These are phyloP conservation scores for Philaethria dido DNA, from an alignment of 2,888 invertebrate species.

Conservation along the genomic window DNA sequence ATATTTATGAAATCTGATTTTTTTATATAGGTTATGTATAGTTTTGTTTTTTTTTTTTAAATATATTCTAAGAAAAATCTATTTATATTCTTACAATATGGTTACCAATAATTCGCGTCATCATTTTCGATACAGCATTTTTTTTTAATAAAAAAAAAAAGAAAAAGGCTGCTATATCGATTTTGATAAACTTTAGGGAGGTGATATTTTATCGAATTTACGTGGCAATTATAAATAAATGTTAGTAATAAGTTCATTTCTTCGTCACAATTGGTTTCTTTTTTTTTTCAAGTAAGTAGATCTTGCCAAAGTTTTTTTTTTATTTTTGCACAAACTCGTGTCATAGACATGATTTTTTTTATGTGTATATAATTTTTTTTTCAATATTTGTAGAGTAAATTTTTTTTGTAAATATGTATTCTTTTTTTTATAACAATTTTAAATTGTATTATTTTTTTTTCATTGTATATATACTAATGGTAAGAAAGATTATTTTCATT, in stretches of 20 bases:
- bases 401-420: background rate
- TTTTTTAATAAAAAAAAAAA: conserved; percentile 15
- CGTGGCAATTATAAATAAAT: conserved; percentile 62
- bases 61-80: conserved; percentile 19
- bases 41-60: conserved; percentile 13
- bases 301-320: conserved; percentile 66
- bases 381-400: background rate
- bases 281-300: conserved; percentile 45
- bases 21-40: conserved; percentile 33
- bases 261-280: conserved; percentile 52
- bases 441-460: background rate
- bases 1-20: conserved; percentile 39
- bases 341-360: conserved; percentile 5
- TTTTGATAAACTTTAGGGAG: conserved; percentile 51
- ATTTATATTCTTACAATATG: conserved; percentile 44
- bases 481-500: conserved; percentile 5
- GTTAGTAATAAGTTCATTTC: conserved; percentile 48
- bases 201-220: conserved; percentile 81
- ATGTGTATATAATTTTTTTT: background rate
- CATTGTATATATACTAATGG: background rate
- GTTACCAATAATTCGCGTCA: conserved; percentile 52
- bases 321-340: conserved; percentile 14
- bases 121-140: conserved; percentile 40
- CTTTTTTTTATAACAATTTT: background rate
- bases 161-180: conserved; percentile 41